phyloP scores from a whole-genome alignment of 2,888 invertebrate species.

The Dione juno region DNA sequence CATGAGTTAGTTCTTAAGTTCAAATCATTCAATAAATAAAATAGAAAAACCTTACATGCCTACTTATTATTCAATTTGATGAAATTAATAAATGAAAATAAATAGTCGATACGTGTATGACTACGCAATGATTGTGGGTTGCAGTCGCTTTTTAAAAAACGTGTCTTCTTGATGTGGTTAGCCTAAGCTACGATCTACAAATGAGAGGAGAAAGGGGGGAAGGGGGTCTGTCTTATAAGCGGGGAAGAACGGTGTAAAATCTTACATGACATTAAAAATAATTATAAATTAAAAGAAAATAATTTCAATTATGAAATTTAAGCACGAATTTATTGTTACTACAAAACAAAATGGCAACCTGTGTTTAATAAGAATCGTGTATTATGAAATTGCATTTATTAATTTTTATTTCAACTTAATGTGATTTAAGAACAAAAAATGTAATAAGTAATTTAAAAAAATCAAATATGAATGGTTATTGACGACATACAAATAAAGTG shows the following conservation, averaged over 20 bases:
- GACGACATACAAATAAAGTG: conserved; percentile 5
- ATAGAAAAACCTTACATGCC: background rate
- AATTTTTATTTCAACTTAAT: conserved; percentile 30
- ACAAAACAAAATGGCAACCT: conserved; percentile 26
- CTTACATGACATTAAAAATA: background rate
- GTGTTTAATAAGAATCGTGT: conserved; percentile 31
- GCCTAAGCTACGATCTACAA: no score
- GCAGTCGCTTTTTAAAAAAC: background rate
- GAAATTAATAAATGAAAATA: background rate
- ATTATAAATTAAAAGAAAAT: background rate
- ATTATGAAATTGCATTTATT: conserved; percentile 33
- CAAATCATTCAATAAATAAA: background rate
- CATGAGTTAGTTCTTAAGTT: background rate
- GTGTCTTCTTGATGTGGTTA: no score
- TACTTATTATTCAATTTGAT: background rate
- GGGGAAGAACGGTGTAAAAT: no score
- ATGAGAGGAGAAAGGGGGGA: no score
- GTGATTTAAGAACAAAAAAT: conserved; percentile 17
- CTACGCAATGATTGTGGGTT: background rate
- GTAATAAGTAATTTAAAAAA: conserved; percentile 18
- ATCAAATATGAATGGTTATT: conserved; percentile 9
- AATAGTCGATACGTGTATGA: background rate
- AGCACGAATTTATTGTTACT: conserved; percentile 1
- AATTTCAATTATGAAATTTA: background rate
- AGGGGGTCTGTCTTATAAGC: no score